Evolutionary conservation across 2,888 invertebrate genomes (phyloP).

Genomic region (Gortyna flavago): DNA sequence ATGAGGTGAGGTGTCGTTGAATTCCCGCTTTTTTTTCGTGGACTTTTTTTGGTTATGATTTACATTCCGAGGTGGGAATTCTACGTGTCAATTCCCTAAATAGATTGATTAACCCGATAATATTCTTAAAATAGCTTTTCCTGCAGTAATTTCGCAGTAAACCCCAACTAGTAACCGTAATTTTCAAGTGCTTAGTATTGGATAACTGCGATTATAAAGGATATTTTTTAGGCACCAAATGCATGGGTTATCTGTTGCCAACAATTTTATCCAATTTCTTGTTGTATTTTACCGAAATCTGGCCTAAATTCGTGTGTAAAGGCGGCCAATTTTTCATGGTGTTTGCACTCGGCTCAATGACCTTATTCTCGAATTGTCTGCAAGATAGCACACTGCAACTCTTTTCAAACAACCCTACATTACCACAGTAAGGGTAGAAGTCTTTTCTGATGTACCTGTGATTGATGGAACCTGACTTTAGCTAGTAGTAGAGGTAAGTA

Average conservation of each 20-base stretch:
- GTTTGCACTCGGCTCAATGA: slow-evolving; percentile 43
- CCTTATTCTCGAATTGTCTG: slow-evolving; percentile 22
- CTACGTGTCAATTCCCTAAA: slow-evolving; percentile 10
- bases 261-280: slow-evolving; percentile 7
- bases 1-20: slow-evolving; percentile 79
- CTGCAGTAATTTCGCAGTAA: neutral
- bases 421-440: neutral
- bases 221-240: neutral
- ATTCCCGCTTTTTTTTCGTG: slow-evolving; percentile 80
- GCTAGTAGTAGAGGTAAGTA: no score
- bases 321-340: slow-evolving; percentile 27
- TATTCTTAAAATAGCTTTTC: neutral
- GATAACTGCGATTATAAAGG: neutral
- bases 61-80: slow-evolving; percentile 18
- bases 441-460: neutral
- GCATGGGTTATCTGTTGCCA: slow-evolving; percentile 1
- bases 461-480: neutral
- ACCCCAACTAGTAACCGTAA: neutral
- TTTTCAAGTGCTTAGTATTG: neutral
- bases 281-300: neutral
- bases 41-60: slow-evolving; percentile 75
- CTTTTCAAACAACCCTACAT: neutral
- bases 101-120: slow-evolving; percentile 1
- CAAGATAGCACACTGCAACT: neutral
- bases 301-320: neutral